A percentile compares a stretch with the other conserved stretches of the same genome.
phyloP scores from a whole-genome alignment of 1,140 invertebrate genomes.

The Amyelois transitella region DNA sequence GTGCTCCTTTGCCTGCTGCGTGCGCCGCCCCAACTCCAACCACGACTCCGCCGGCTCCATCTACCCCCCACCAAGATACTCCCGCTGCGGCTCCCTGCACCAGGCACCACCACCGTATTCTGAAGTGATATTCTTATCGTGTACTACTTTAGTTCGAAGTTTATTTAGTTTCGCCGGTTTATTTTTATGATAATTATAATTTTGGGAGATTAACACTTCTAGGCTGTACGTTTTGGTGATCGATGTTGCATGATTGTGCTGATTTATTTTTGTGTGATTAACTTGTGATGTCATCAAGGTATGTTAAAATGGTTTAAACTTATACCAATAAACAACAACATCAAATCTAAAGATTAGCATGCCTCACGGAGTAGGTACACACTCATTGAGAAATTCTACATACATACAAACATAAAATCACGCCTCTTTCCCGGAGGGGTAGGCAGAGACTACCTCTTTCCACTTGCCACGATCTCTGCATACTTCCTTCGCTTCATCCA shows the following conservation, averaged over 20 bases:
- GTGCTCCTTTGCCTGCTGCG: conserved; percentile 55
- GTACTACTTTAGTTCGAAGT: conserved; percentile 17
- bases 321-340: too few relatives aligned
- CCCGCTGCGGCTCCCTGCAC: conserved; percentile 85
- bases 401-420: too few relatives aligned
- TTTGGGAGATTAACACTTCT: conserved; percentile 1
- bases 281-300: too few relatives aligned
- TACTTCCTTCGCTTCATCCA: too few relatives aligned
- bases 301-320: too few relatives aligned
- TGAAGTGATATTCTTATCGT: conserved; percentile 76
- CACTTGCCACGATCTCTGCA: too few relatives aligned
- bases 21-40: conserved; percentile 75
- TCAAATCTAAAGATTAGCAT: too few relatives aligned
- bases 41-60: conserved; percentile 83
- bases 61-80: conserved; percentile 85
- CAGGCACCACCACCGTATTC: conserved; percentile 86
- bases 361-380: too few relatives aligned
- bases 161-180: conserved; percentile 21
- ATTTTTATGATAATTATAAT: conserved; percentile 8
- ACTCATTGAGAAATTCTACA: too few relatives aligned
- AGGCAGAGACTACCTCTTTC: too few relatives aligned
- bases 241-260: conserved; percentile 10
- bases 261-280: too few relatives aligned
- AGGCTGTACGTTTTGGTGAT: conserved; percentile 9
- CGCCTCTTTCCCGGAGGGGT: too few relatives aligned